Evolutionary conservation across 2,888 invertebrate genomes (phyloP).

Genomic region (Ormyrus pomaceus): DNA sequence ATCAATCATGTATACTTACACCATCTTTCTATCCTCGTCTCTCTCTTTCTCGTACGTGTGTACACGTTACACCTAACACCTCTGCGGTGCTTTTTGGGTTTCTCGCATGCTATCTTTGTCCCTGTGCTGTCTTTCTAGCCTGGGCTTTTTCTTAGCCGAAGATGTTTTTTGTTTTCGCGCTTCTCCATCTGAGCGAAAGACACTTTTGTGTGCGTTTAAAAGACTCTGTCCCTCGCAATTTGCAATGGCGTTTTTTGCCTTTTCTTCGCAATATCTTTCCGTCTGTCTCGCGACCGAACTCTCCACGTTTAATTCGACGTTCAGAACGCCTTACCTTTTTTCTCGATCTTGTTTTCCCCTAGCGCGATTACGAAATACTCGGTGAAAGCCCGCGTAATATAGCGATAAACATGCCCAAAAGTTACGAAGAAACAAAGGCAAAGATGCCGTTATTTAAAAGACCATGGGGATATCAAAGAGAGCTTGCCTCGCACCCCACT

Average conservation of each 20-base stretch:
- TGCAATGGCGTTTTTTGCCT: slow-evolving; percentile 46
- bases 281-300: not conserved
- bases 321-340: slow-evolving; percentile 25
- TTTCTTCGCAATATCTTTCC: slow-evolving; percentile 9
- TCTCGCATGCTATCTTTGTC: slow-evolving; percentile 39
- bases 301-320: slow-evolving; percentile 4
- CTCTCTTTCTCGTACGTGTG: no score
- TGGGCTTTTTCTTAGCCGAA: slow-evolving; percentile 18
- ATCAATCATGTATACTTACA: not conserved
- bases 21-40: no score
- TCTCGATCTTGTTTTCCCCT: slow-evolving; percentile 24
- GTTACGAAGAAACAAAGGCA: slow-evolving; percentile 18
- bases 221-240: not conserved
- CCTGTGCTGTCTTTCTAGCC: slow-evolving; percentile 39
- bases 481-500: no score
- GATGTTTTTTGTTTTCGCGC: not conserved
- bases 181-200: not conserved
- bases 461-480: not conserved
- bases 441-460: slow-evolving; percentile 37
- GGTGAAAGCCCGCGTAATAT: slow-evolving; percentile 25
- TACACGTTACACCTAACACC: not conserved
- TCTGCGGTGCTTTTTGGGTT: no score
- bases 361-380: slow-evolving; percentile 48
- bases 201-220: not conserved
- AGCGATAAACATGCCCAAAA: not conserved